Evolutionary conservation across 2,797 vertebrate species (phyloP).

Genomic region (Ctenopoma multispine): DNA sequence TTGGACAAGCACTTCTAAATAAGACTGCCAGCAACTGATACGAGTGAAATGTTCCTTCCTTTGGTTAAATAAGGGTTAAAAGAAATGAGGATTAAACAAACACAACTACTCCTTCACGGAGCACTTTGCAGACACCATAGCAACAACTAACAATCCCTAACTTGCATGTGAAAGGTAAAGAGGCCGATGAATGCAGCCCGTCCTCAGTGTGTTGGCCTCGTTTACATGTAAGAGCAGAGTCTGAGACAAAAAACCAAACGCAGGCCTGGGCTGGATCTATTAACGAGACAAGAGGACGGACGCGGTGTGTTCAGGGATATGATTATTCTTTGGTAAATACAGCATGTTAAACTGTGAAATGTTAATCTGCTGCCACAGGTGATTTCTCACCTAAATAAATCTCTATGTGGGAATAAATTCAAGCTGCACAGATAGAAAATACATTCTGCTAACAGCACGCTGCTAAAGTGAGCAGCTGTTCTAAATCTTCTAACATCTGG

Average conservation of each 20-base stretch:
- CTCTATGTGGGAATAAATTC: background rate
- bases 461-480: background rate
- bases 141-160: slow-evolving; percentile 66
- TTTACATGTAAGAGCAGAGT: slow-evolving; percentile 61
- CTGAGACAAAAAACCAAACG: slow-evolving; percentile 17
- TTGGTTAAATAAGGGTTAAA: no score
- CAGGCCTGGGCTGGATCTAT: slow-evolving; percentile 19
- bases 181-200: slow-evolving; percentile 55
- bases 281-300: background rate
- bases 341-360: slow-evolving; percentile 7
- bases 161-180: slow-evolving; percentile 70
- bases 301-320: background rate
- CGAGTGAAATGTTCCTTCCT: no score
- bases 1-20: no score
- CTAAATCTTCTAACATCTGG: background rate
- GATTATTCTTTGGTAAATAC: background rate
- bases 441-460: background rate
- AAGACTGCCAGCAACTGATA: no score
- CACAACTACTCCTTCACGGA: slow-evolving; percentile 34
- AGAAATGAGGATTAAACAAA: background rate
- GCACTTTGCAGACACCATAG: slow-evolving; percentile 57
- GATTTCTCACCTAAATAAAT: background rate
- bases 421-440: no score
- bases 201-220: slow-evolving; percentile 21
- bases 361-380: background rate